Base-by-base conservation (phyloP, 2,113 vertebrate species). In the Mesembrinibis cayennensis region DNA sequence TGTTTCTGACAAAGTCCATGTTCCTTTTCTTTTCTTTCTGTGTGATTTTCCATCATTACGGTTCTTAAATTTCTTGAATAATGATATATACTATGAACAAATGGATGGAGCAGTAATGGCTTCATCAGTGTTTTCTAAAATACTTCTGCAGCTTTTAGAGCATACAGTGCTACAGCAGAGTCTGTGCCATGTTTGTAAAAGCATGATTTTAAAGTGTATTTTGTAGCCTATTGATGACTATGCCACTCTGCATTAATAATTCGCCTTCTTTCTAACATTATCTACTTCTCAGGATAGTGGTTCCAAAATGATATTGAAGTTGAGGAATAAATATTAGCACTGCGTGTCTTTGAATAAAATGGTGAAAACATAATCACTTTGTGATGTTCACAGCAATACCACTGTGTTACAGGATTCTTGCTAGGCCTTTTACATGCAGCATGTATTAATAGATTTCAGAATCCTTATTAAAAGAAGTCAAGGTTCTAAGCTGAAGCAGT, bases 11-110 rank as follows among this genome's bases (percentile, higher is more conserved):
- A 98, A 97, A 98, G 98, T 98, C 98, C 97, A 87, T 92, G 93
- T 98, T 98, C 97, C 97, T 98, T 98, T 98, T 97, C 98, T 97
- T 97, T 97, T 97, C 98, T 98, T 98, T 97, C 98, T 98, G 96
- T 98, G 98, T 98, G 98, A 98, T 98, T 98, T 98, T 98, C 98
- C 98, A 94, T 98, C 98, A 98, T 98, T 98, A 98, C 89, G 83
- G 97, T 98, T 97, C 98, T 98, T 98, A 98, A 98, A 98, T 98
- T 98, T 98, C 98, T 98, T 98, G 98, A 98, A 98, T 98, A 98
- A 98, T 98, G 98, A 98, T 97, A 98, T 94, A 97, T 95, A 95
- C 97, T 91, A 98, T 98, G 98, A 98, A 98, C 98, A 98, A 98
- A 98, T 97, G 95, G 97, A 97, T 97, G 96, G 97, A 98, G 96